Conservation (phyloP, 2,113 vertebrate species). For the Pomatorhinus ruficollis region DNA sequence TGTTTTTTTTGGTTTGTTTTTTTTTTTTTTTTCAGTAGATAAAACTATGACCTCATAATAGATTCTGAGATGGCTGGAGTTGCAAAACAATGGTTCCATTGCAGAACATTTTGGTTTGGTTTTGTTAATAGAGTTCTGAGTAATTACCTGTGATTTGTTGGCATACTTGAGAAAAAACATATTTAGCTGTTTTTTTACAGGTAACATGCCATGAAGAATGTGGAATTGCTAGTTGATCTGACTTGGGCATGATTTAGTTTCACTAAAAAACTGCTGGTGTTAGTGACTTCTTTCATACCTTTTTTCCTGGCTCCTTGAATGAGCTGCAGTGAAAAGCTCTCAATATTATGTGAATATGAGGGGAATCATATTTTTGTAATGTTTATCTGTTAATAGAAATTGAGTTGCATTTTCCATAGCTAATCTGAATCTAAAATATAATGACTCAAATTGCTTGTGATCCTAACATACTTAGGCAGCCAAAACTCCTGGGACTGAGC, state of each 20-base stretch:
- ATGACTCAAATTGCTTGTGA: conserved; percentile 27
- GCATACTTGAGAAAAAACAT: conserved; percentile 2
- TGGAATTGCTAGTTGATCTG: conserved; percentile 33
- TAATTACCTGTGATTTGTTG: conserved; percentile 44
- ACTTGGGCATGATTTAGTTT: not conserved
- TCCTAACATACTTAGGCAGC: not conserved
- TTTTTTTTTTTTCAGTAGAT: not conserved
- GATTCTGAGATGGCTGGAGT: not conserved
- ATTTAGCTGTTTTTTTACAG: conserved; percentile 19
- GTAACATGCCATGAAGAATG: not conserved
- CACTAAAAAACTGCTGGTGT: not conserved
- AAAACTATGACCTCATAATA: not conserved
- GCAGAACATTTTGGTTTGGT: not conserved
- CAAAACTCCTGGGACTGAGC: conserved; percentile 26
- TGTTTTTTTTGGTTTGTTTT: not conserved
- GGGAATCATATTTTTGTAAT: not conserved
- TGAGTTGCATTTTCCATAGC: not conserved
- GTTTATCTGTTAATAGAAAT: not conserved
- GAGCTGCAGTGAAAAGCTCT: not conserved
- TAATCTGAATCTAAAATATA: not conserved
- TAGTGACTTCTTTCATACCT: not conserved
- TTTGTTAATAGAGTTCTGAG: not conserved
- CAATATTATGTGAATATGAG: not conserved
- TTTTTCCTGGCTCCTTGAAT: not conserved
- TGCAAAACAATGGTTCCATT: not conserved